Percentiles rank a stretch among this genome's conserved stretches.
phyloP scores from a whole-genome alignment of 2,797 vertebrate species.

The Lutjanus campechanus region DNA sequence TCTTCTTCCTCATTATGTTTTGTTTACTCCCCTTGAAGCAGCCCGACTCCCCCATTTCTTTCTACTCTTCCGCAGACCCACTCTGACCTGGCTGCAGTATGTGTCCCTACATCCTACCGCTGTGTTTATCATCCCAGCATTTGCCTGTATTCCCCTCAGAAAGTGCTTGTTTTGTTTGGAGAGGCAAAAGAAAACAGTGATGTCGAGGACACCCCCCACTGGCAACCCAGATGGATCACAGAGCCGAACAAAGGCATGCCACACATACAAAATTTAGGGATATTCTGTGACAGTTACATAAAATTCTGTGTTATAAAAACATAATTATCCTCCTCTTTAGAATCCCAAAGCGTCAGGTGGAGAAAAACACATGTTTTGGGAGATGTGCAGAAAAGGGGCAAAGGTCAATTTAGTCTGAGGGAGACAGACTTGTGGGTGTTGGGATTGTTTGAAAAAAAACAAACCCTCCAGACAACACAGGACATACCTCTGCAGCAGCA shows the following conservation, averaged over 20 bases:
- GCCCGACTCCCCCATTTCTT: constrained; percentile 37
- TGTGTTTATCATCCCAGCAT: constrained; percentile 81
- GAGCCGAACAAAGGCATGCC: constrained; percentile 54
- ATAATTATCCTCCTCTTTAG: constrained; percentile 13
- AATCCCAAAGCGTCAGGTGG: constrained; percentile 10
- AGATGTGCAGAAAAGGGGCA: constrained; percentile 19
- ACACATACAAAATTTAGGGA: constrained; percentile 42
- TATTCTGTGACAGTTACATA: constrained; percentile 25
- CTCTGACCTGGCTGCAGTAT: constrained; percentile 73
- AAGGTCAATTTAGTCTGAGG: constrained; percentile 56
- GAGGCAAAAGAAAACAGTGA: constrained; percentile 77
- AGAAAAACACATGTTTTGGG: constrained; percentile 42
- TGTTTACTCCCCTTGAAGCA: constrained; percentile 83
- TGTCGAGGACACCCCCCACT: constrained; percentile 68
- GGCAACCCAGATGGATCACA: constrained; percentile 77
- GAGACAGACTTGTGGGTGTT: constrained; percentile 54
- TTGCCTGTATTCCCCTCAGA: constrained; percentile 71
- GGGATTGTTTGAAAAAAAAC: constrained; percentile 60
- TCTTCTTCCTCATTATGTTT: constrained; percentile 76
- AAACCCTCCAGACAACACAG: constrained; percentile 49
- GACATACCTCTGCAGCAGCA: constrained; percentile 39
- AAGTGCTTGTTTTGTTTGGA: constrained; percentile 83
- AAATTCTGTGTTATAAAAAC: constrained; percentile 36
- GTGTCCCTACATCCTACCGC: constrained; percentile 71
- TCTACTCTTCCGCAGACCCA: constrained; percentile 55